Percentiles rank a stretch among this genome's conserved stretches.
These are phyloP conservation scores for Acanthosepion esculentum DNA, from an alignment of 2,888 invertebrate species.

Conservation along the genomic window DNA sequence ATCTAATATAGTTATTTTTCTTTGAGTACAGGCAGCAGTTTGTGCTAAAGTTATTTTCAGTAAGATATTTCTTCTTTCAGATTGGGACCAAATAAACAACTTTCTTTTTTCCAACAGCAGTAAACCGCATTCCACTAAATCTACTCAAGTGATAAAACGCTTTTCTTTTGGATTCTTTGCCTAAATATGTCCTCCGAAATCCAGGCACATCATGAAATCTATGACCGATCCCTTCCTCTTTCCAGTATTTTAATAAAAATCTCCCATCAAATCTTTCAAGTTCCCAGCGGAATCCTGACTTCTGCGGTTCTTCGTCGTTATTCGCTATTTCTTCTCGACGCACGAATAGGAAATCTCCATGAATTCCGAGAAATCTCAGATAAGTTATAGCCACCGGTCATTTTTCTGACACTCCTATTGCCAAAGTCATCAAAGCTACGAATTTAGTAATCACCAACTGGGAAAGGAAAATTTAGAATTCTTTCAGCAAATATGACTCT, in stretches of 20 bases:
- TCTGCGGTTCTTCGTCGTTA: neutral
- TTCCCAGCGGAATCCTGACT: neutral
- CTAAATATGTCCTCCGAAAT: neutral
- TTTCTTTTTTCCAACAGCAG: neutral
- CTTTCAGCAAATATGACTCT: neutral
- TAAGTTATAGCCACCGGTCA: neutral
- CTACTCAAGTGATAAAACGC: neutral
- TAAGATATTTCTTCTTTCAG: neutral
- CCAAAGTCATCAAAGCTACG: neutral
- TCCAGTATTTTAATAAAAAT: neutral
- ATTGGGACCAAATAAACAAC: neutral
- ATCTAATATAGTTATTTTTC: neutral
- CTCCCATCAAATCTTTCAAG: neutral
- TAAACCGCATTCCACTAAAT: neutral
- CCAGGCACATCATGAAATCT: neutral
- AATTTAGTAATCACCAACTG: neutral
- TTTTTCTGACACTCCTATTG: neutral
- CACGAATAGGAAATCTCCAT: neutral
- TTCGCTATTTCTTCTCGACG: neutral
- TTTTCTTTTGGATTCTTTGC: neutral
- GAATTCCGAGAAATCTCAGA: neutral
- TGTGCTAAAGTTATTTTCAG: neutral
- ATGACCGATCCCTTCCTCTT: neutral
- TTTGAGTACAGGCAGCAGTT: neutral
- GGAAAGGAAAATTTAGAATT: neutral